Evolutionary conservation across 2,113 vertebrate species (phyloP).

Genomic region (Stigmatopora argus): DNA sequence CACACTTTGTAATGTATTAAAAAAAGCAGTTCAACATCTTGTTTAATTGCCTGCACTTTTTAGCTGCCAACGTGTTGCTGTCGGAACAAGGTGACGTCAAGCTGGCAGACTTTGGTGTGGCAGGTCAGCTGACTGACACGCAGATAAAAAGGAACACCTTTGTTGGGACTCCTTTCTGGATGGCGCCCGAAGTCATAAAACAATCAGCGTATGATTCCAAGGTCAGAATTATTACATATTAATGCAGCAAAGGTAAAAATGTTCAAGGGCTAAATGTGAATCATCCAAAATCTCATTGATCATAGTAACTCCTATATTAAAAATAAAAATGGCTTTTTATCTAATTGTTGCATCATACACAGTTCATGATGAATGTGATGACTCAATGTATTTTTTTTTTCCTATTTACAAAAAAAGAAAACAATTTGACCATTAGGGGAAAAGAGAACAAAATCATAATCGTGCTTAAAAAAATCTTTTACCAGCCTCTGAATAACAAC

Average conservation of each 20-base stretch:
- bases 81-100: conserved; percentile 97
- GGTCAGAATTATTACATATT: conserved; percentile 62
- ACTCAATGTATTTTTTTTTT: not conserved
- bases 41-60: conserved; percentile 1
- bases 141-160: conserved; percentile 98
- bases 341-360: not conserved
- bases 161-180: conserved; percentile 97
- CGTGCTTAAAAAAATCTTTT: not conserved
- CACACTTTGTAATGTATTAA: too few relatives aligned
- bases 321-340: not conserved
- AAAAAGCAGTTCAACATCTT: not conserved
- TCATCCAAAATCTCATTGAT: too few relatives aligned
- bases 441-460: not conserved
- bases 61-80: conserved; percentile 93
- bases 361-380: not conserved
- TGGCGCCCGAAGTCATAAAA: conserved; percentile 98
- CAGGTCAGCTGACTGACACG: conserved; percentile 91
- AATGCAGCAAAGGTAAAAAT: too few relatives aligned
- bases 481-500: not conserved
- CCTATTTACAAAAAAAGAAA: not conserved
- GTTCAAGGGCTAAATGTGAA: too few relatives aligned
- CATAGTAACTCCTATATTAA: too few relatives aligned
- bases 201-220: conserved; percentile 96
- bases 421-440: too few relatives aligned
- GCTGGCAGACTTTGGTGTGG: conserved; percentile 95